These are phyloP conservation scores for Salminus brasiliensis DNA, from an alignment of 2,113 vertebrate genomes.

Conservation along the genomic window DNA sequence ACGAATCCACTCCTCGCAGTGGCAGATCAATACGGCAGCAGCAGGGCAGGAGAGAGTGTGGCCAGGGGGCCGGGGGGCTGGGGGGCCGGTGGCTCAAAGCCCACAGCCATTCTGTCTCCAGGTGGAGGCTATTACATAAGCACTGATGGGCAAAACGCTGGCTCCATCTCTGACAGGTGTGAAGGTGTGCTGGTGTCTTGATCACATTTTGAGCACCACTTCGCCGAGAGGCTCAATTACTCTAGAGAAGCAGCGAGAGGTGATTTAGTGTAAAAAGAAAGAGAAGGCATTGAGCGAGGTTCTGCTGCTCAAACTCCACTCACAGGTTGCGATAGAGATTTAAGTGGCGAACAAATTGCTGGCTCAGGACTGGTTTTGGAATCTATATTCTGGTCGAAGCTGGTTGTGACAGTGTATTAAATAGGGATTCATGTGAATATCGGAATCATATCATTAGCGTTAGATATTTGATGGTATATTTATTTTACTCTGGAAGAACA, in stretches of 20 bases:
- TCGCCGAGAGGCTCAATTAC: not conserved
- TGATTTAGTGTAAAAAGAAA: not conserved
- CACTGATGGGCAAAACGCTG: constrained; percentile 28
- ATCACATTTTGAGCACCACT: constrained; percentile 22
- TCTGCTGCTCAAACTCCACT: not conserved
- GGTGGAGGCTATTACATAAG: constrained; percentile 60
- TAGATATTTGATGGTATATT: too few relatives aligned
- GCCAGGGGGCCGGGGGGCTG: too few relatives aligned
- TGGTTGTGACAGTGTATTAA: too few relatives aligned
- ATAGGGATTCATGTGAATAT: too few relatives aligned
- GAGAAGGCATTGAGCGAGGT: not conserved
- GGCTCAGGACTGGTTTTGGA: not conserved
- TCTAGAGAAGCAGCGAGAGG: not conserved
- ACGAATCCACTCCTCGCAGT: constrained; percentile 73
- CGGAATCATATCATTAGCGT: too few relatives aligned
- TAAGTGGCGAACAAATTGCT: not conserved
- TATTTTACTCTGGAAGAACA: too few relatives aligned
- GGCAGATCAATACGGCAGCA: constrained; percentile 75
- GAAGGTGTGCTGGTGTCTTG: constrained; percentile 30
- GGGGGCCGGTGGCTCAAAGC: constrained; percentile 47
- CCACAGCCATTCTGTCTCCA: constrained; percentile 63
- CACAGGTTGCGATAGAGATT: not conserved
- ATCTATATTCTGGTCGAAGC: too few relatives aligned
- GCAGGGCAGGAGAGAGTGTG: constrained; percentile 51
- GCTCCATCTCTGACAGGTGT: constrained; percentile 24